Evolutionary conservation across 1,140 invertebrate genomes (phyloP), one percentile per base, ranked within the genome.

Genomic region (Eurosta solidaginis): DNA sequence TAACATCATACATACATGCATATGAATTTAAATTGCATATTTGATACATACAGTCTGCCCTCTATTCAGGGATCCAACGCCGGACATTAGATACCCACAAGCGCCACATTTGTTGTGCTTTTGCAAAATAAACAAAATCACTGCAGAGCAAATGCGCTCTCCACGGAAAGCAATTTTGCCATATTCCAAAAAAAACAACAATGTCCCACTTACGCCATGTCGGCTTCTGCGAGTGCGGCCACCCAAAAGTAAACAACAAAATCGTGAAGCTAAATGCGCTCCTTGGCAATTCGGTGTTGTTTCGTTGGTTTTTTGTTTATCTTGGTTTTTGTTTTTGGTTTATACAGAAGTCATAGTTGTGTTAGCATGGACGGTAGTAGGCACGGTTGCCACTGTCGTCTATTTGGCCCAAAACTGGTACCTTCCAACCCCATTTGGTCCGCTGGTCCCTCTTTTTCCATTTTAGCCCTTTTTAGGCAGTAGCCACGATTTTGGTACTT

Each of bases 171-270:
- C n/a, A n/a, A n/a, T n/a, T n/a, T n/a, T n/a, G n/a, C n/a, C n/a
- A 22, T 33, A 29, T 33, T 59, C 3, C 33, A 68, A 68, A 68
- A 40, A 22, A 29, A 40, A 68, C 6, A n/a, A n/a, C n/a, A n/a
- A n/a, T n/a, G n/a, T n/a, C n/a, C n/a, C n/a, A 10, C 59, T 40
- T 1, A 14, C 1, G 20, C 6, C 20, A 29, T 59, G 27, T 59
- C 54, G 54, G 29, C 54, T 33, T 33, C 54, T 40, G 33, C 9
- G 59, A 22, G 33, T 10, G 6, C 59, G 27, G 7, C 29, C 33
- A 68, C 17, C 59, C n/a, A 68, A 42, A 68, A 68, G 59, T 68
- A 68, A 68, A 68, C 59, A 68, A 68, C 7, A 68, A 68, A 68
- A 20, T 68, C 59, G 17, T 40, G 40, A 6, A 20, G 27, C n/a